Evolutionary conservation across 2,797 vertebrate species (phyloP), one percentile per base, ranked within the genome.

Genomic region (Cichlasoma orientale): DNA sequence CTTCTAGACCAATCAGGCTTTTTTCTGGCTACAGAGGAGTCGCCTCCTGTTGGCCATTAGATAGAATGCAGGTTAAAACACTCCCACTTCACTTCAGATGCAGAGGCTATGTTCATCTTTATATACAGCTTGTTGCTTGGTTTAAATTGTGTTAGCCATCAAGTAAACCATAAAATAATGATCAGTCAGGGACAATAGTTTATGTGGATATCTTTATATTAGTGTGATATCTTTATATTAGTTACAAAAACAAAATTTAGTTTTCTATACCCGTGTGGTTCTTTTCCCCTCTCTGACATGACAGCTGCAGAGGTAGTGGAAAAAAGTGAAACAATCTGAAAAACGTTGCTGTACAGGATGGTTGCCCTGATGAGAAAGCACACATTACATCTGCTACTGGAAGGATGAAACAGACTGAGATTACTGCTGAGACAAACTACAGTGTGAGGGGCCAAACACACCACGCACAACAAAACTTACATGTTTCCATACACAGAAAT

Each of bases 281-380:
- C 33, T 71, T 84, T 77, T 63, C 71, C 75, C 87, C 61, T 61
- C 79, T 80, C 75, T 82, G 78, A 86, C 82, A 75, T 31, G 55
- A 79, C 14, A 36, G 47, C 73, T 74, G 77, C 85, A 91, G 93
- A 93, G 92, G 92, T 91, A 93, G 92, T 87, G 90, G 80, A 82
- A 68, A 75, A 54, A 87, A 7, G 38, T 81, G 80, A 90, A 68
- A 66, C 75, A 72, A 73, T 71, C 72, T 82, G 41, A 69, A n/a
- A 66, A 63, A 74, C 2, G 27, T 47, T 29, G 53, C 54, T 52
- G 27, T n/a, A 38, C 23, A 19, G 74, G 57, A 44, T 25, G 25
- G n/a, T 81, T 77, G 19, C 56, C 84, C 77, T 79, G 83, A 78
- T 80, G 78, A 75, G 74, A 82, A 72, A 75, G 59, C 63, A 63